Base-by-base conservation (phyloP, 2,797 vertebrate species). In the Pseudopleuronectes americanus region DNA sequence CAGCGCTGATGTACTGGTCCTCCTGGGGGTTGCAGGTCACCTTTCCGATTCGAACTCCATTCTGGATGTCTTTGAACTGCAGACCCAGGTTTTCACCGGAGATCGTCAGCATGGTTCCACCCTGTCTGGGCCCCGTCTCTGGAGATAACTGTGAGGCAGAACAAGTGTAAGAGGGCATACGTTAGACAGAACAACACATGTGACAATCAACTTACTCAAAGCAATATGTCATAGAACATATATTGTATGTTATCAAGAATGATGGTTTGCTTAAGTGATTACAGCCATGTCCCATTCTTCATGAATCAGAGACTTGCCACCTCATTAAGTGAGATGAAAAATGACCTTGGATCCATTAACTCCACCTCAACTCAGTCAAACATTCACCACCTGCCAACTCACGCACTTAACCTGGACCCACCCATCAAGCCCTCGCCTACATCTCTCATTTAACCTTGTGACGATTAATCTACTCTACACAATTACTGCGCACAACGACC, bases 1-100 rank as follows among this genome's bases (percentile, higher is more conserved):
- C 98, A 0, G 98, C 97, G 0, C 97, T 99, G 96, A 99, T 95
- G 92, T 99, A 99, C 64, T 99, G 95, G 83, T 95, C 97, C 91
- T 98, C 96, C 13, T 97, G 90, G 5, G 97, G 97, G 81, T 88
- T 90, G 87, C 98, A 99, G 9, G 77, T 0, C 90, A 99, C 97
- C 63, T 96, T 97, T 66, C 98, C 98, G 1, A 99, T 96, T 2
- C 92, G 93, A 49, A 99, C 97, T 0, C 96, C 96, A 6, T 90
- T 95, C 89, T 93, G 91, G 81, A 99, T 96, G 36, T 99, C 98
- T 58, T 96, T 96, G 31, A 98, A 99, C 77, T 96, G 96, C 82
- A 99, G 93, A 70, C 98, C 98, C 89, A 99, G 91, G 85, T 99
- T 99, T 93, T 99, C 97, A 0, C 98, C 98, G 0, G 81, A 96